phyloP scores from a whole-genome alignment of 2,797 vertebrate genomes.

The Smutsia temminckii region DNA sequence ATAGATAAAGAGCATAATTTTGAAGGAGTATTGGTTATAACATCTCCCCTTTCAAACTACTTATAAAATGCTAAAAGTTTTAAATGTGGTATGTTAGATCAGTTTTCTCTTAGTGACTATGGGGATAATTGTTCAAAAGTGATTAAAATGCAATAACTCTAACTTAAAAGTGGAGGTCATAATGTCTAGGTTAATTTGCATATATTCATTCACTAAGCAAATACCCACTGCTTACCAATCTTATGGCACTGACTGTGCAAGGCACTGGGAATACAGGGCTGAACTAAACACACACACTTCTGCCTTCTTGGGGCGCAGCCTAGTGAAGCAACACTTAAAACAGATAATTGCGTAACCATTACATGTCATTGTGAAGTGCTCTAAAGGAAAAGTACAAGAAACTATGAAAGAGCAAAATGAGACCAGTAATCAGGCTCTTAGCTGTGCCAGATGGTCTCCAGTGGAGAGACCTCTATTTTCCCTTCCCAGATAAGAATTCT shows the following conservation, averaged over 20 bases:
- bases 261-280: background rate
- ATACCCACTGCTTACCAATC: background rate
- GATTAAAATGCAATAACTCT: background rate
- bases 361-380: background rate
- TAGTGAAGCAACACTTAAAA: background rate
- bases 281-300: too few relatives aligned
- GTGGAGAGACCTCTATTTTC: background rate
- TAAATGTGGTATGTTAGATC: background rate
- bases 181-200: background rate
- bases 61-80: background rate
- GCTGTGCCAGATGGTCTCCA: background rate
- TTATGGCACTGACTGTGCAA: background rate
- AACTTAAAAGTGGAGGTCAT: background rate
- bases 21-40: background rate
- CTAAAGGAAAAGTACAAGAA: background rate
- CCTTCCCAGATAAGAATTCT: background rate
- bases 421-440: background rate
- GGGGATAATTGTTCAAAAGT: background rate
- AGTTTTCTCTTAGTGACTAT: background rate
- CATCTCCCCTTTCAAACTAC: background rate
- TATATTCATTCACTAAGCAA: background rate
- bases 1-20: background rate
- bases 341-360: too few relatives aligned
- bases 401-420: background rate
- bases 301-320: background rate